phyloP scores from a whole-genome alignment of 2,797 vertebrate species.

The Mallotus villosus region DNA sequence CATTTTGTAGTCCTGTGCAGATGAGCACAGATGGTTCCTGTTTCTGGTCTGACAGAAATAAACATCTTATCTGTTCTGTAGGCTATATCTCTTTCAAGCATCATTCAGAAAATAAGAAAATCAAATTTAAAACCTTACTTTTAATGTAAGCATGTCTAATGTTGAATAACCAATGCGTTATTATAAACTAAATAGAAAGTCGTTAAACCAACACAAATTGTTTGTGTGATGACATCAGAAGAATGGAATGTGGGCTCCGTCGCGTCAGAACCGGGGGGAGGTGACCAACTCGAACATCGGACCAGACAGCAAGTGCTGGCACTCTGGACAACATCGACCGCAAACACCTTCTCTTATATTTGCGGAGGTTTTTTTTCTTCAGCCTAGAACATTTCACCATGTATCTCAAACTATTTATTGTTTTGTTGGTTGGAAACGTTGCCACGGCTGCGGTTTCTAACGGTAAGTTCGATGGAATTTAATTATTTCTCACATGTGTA shows the following conservation, averaged over 20 bases:
- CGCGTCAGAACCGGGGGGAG: conserved; percentile 24
- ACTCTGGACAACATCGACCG: too few relatives aligned
- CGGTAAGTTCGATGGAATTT: conserved; percentile 41
- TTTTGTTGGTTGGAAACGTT: conserved; percentile 8
- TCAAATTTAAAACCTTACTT: too few relatives aligned
- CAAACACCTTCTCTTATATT: background rate
- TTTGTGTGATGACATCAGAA: conserved; percentile 43
- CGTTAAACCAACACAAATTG: background rate
- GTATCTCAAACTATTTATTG: background rate
- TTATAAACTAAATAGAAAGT: background rate
- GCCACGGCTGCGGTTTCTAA: background rate
- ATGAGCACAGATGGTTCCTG: too few relatives aligned
- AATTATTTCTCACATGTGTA: too few relatives aligned
- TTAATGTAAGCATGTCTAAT: too few relatives aligned
- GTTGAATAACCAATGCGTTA: too few relatives aligned
- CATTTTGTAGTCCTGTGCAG: too few relatives aligned
- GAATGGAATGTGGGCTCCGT: conserved; percentile 31
- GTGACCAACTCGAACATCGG: background rate
- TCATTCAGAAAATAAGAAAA: too few relatives aligned
- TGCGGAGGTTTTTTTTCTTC: background rate
- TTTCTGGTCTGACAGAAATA: too few relatives aligned
- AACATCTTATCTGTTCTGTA: too few relatives aligned
- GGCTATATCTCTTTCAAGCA: too few relatives aligned
- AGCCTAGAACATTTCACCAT: background rate
- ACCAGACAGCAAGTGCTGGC: too few relatives aligned